Conservation (phyloP, 2,888 invertebrate species). For the Steromphala cineraria region DNA sequence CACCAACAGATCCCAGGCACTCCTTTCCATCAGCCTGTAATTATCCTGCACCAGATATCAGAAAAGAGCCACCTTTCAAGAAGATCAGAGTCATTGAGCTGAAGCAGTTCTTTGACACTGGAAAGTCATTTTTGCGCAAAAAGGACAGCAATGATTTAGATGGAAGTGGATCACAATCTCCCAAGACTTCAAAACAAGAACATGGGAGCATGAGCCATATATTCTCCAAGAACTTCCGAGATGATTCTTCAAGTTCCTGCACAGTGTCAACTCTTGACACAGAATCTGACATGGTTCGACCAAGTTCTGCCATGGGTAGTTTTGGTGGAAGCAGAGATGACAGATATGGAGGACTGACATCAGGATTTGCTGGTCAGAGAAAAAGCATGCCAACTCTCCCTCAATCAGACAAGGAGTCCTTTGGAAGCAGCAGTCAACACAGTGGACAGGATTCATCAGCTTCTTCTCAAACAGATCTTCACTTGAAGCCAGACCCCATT, state of each 20-base stretch:
- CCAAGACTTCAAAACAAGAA: constrained; percentile 24
- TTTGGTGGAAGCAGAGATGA: constrained; percentile 33
- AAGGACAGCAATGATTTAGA: constrained; percentile 39
- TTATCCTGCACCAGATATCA: constrained; percentile 39
- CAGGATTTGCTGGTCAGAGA: constrained; percentile 71
- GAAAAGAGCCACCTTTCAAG: constrained; percentile 72
- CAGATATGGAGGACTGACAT: constrained; percentile 23
- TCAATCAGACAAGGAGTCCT: constrained; percentile 60
- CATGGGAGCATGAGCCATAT: neutral
- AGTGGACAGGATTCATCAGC: constrained; percentile 62
- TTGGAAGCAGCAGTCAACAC: constrained; percentile 55
- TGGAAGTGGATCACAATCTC: constrained; percentile 29
- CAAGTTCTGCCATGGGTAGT: constrained; percentile 44
- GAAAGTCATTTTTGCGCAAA: constrained; percentile 40
- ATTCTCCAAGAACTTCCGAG: constrained; percentile 20
- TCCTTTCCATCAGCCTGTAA: neutral
- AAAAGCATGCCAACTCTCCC: constrained; percentile 95
- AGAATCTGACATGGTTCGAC: constrained; percentile 41
- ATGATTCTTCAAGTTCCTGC: constrained; percentile 45
- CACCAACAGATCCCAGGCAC: constrained; percentile 24
- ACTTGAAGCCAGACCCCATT: constrained; percentile 33
- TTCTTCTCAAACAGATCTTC: constrained; percentile 54
- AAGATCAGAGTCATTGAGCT: constrained; percentile 92
- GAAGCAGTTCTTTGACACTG: constrained; percentile 91
- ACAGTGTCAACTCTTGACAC: constrained; percentile 39